Base-by-base conservation (phyloP, 2,797 vertebrate species). In the Malurus splendens region DNA sequence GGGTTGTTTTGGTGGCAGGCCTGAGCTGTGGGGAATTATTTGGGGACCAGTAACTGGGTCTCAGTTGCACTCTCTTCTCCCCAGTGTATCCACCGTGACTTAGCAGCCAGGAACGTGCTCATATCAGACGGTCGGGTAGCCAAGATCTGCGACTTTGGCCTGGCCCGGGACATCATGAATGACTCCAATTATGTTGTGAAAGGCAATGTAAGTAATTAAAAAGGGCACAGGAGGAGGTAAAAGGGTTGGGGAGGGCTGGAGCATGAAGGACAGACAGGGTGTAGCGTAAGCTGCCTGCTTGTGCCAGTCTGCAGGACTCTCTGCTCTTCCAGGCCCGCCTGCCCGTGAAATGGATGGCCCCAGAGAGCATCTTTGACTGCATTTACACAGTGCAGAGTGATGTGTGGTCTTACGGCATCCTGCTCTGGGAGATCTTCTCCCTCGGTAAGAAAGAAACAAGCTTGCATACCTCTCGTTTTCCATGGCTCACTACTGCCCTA, bases 271-370 rank as follows among this genome's bases (percentile, higher is more conserved):
- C 30, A 47, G 38, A 39, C 23, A 42, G 55, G 19, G 41, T 36
- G 10, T 6, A 41, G 36, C 4, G 0, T 7, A n/a, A 66, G 32
- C 54, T 82, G 51, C 33, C 82, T 67, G 68, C 32, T 30, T 59
- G 78, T 33, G 73, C 42, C 73, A 66, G 52, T 39, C 91, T n/a
- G 15, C 51, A 78, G 54, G 41, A 65, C 72, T 76, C 71, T 67
- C 27, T 93, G 73, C 77, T 87, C 52, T 92, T 94, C 50, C 95
- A 99, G 99, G 99, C 99, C 14, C 98, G 99, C 50, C 97, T 99
- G 85, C 99, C 99, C 1, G 99, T 99, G 79, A 99, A 99, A 93
- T 99, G 99, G 99, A 99, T 99, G 99, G 99, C 99, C 22, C 99
- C 99, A 1, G 99, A 99, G 95, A 99, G 99, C 90, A 99, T 99